Evolutionary conservation across 2,113 vertebrate species (phyloP).

Genomic region (Tragelaphus imberbis): DNA sequence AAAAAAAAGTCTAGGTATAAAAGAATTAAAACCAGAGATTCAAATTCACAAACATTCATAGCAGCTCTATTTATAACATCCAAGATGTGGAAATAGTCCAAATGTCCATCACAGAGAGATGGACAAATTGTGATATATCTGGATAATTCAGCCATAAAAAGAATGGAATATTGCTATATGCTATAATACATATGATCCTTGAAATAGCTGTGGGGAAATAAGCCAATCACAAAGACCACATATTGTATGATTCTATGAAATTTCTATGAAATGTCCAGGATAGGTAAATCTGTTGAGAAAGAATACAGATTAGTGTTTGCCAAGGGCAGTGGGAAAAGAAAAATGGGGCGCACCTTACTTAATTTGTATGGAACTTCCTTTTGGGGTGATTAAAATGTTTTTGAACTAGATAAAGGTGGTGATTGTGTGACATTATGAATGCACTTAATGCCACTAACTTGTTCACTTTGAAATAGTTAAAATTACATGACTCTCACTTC

Average conservation of each 20-base stretch:
- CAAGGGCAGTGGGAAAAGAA: rapidly evolving
- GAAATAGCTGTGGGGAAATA: background rate
- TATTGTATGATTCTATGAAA: background rate
- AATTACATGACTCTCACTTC: background rate
- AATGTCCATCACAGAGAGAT: background rate
- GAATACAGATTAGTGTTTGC: background rate
- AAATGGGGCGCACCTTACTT: background rate
- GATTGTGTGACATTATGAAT: background rate
- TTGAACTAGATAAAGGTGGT: background rate
- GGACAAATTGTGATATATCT: background rate
- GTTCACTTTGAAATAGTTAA: background rate
- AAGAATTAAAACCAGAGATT: background rate
- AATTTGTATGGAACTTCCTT: background rate
- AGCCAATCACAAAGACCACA: background rate
- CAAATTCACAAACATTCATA: background rate
- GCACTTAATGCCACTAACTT: background rate
- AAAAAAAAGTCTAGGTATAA: background rate
- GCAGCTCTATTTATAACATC: background rate
- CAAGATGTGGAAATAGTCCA: background rate
- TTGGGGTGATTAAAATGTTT: background rate
- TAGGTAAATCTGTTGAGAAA: background rate
- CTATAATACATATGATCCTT: background rate
- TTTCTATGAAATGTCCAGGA: background rate
- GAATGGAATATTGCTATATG: background rate
- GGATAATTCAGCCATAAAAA: background rate